Base-by-base conservation (phyloP, 2,888 invertebrate genomes). In the Idaea straminata region DNA sequence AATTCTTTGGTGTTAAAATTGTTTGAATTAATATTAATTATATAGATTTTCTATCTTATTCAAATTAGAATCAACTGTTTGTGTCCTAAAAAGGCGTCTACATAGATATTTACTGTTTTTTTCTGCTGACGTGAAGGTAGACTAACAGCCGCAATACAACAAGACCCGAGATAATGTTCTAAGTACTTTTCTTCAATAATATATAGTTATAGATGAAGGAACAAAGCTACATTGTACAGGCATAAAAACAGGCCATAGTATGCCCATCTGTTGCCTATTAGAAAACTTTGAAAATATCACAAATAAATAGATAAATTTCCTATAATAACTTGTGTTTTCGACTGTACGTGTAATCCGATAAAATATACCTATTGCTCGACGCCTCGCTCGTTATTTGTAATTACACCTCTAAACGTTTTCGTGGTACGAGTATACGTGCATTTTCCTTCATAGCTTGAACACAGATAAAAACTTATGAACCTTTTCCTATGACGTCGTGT, bases 361-460 rank as follows among this genome's bases (percentile, higher is more conserved):
- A 91, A 86, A 87, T 91, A 91, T 85, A 87, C 84, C 81, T 81
- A 84, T 83, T 80, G 83, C 80, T 75, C 76, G 76, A 76, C 76
- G 72, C 70, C 72, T 70, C 74, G 81, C 82, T 83, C 86, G 85
- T 88, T 88, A 88, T 82, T 85, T 84, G 84, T 87, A 86, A 88
- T 89, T 88, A 87, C 83, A 82, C 72, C 73, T 76, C 72, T 69
- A 74, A 74, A 72, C 73, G 74, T 72, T 76, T 79, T 77, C 76
- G 74, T 74, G 74, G 72, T 75, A 47, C 47, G 47, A 6, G 47
- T 47, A 25, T 25, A 75, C 74, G 74, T 72, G 72, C 65, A 73
- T 65, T 74, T 68, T 72, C 72, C 70, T 71, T 67, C 64, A 66
- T 67, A 62, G 68, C 66, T 64, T 66, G 66, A 69, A 62, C 61